Evolutionary conservation across 2,888 invertebrate genomes (phyloP).

Genomic region (Dynastes hyllus): DNA sequence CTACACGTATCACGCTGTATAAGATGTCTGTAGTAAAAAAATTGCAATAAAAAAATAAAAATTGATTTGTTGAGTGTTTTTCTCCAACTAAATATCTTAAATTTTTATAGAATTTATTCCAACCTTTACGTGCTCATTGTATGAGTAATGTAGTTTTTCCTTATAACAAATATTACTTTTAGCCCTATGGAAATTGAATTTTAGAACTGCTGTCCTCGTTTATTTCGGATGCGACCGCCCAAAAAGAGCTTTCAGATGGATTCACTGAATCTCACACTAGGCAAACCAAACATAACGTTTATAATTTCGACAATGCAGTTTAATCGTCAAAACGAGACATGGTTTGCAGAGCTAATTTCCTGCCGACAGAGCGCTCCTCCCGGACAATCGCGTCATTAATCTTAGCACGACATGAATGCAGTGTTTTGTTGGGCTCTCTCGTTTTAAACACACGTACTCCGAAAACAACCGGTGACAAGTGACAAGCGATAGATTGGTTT

Average conservation of each 20-base stretch:
- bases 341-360: constrained; percentile 65
- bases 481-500: constrained; percentile 69
- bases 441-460: constrained; percentile 65
- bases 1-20: no score
- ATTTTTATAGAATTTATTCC: no score
- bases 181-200: constrained; percentile 1
- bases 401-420: constrained; percentile 67
- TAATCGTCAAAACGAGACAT: constrained; percentile 56
- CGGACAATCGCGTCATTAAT: constrained; percentile 69
- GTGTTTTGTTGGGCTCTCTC: constrained; percentile 65
- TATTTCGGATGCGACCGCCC: not conserved
- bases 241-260: not conserved
- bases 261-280: constrained; percentile 24
- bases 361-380: constrained; percentile 61
- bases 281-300: constrained; percentile 41
- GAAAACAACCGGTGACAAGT: constrained; percentile 68
- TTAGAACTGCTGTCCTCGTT: not conserved
- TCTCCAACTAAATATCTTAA: no score
- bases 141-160: no score
- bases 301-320: constrained; percentile 53
- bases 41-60: no score
- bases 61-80: no score
- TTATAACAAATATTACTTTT: no score
- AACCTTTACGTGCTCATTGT: no score
- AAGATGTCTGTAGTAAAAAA: no score